A percentile compares a stretch with the other conserved stretches of the same genome.
Evolutionary conservation across 2,113 vertebrate species (phyloP).

Genomic region (Caranx ignobilis): DNA sequence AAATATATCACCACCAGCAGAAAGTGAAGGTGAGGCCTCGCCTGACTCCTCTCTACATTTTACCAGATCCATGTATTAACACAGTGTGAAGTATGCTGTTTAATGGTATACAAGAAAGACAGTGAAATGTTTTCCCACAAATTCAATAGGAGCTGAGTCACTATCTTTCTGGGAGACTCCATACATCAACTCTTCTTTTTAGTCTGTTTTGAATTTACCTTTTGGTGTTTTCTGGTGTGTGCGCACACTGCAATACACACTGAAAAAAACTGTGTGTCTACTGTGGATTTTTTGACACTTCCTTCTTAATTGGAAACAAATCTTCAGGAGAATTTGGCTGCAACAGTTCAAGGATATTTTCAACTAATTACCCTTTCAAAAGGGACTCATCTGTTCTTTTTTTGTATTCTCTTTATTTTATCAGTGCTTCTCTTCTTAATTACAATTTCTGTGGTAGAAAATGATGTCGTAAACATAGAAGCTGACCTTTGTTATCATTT

Average conservation of each 20-base stretch:
- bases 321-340: neutral
- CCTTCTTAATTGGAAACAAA: neutral
- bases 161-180: no score
- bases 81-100: neutral
- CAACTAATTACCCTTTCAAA: neutral
- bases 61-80: neutral
- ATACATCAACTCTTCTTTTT: no score
- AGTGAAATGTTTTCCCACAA: no score
- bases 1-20: slow-evolving; percentile 99
- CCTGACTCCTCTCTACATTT: slow-evolving; percentile 27
- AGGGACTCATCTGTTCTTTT: no score
- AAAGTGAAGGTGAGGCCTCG: slow-evolving; percentile 95
- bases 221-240: no score
- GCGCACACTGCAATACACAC: no score
- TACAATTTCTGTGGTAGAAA: neutral
- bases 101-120: neutral
- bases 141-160: no score
- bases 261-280: no score
- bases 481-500: neutral
- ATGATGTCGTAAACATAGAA: neutral
- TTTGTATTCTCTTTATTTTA: neutral
- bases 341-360: neutral
- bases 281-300: no score
- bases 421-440: neutral
- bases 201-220: no score